A percentile compares a stretch with the other conserved stretches of the same genome.
phyloP scores from a whole-genome alignment of 2,888 invertebrate genomes.

The Aphidius colemani region DNA sequence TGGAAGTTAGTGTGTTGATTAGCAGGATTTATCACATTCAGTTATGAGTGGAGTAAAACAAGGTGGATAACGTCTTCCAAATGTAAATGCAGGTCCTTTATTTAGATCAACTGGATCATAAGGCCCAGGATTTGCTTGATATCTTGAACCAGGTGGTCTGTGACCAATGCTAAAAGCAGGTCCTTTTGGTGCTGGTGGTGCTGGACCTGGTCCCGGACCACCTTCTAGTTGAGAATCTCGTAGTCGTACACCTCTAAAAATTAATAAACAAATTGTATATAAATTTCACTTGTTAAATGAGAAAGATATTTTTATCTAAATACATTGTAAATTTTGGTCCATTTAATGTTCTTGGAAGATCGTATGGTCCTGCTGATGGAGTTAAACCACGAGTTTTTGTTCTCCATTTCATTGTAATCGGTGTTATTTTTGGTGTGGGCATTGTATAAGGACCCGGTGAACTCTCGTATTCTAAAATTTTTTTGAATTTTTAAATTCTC shows the following conservation, averaged over 20 bases:
- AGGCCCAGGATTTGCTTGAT: slow-evolving; percentile 63
- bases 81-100: slow-evolving; percentile 64
- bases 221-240: neutral
- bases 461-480: neutral
- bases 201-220: slow-evolving; percentile 36
- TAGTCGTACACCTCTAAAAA: slow-evolving; percentile 11
- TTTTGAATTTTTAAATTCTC: neutral
- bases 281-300: too few relatives aligned
- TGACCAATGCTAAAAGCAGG: slow-evolving; percentile 61
- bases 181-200: slow-evolving; percentile 42
- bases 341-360: slow-evolving; percentile 26
- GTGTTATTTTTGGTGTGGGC: slow-evolving; percentile 27
- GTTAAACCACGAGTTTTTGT: slow-evolving; percentile 32
- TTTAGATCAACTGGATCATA: slow-evolving; percentile 60
- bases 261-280: neutral
- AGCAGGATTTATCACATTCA: slow-evolving; percentile 47
- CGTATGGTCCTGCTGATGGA: slow-evolving; percentile 40
- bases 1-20: slow-evolving; percentile 11
- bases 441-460: slow-evolving; percentile 44
- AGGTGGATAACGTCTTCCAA: slow-evolving; percentile 66
- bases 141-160: slow-evolving; percentile 49
- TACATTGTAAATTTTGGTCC: slow-evolving; percentile 44
- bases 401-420: slow-evolving; percentile 40
- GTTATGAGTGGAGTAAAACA: slow-evolving; percentile 65
- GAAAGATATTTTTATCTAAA: too few relatives aligned